These are phyloP conservation scores for Lutra lutra DNA, from an alignment of 2,797 vertebrate species.

Conservation along the genomic window DNA sequence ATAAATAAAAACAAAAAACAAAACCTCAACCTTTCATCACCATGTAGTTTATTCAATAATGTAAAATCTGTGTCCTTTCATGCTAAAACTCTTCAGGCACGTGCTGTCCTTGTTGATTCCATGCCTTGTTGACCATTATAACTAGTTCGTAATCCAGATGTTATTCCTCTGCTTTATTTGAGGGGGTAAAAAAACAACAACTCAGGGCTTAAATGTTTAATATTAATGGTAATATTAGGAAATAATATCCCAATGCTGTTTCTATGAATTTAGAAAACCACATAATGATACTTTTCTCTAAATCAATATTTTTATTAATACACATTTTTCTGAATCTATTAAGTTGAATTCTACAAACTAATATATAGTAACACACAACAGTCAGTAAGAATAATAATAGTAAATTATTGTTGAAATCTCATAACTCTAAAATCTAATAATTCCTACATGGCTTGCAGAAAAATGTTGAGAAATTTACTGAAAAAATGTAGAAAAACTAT, in stretches of 20 bases:
- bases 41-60: not conserved
- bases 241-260: not conserved
- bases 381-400: not conserved
- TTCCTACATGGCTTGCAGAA: not conserved
- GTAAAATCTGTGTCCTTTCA: not conserved
- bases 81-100: not conserved
- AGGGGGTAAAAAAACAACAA: not conserved
- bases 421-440: not conserved
- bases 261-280: not conserved
- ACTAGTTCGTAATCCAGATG: not conserved
- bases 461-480: not conserved
- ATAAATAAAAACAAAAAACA: not conserved
- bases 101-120: not conserved
- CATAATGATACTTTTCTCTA: not conserved
- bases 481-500: not conserved
- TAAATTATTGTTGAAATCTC: not conserved
- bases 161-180: conserved; percentile 14
- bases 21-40: not conserved
- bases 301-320: not conserved
- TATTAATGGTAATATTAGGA: not conserved
- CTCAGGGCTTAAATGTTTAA: not conserved
- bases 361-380: not conserved
- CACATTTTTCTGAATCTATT: not conserved
- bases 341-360: not conserved
- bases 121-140: not conserved